Evolutionary conservation across 1,140 invertebrate species (phyloP).

Genomic region (Bombus affinis): DNA sequence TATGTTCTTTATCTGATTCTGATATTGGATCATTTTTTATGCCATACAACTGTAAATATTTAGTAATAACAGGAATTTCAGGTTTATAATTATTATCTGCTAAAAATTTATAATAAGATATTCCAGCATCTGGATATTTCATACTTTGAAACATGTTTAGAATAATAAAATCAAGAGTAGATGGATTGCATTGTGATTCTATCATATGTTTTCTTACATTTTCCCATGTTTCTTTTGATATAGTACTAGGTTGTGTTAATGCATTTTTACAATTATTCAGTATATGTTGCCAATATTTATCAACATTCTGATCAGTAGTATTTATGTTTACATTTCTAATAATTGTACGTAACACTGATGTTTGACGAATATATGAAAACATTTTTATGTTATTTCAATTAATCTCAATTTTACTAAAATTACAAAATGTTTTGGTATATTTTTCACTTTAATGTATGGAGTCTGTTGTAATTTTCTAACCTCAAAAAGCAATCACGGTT

Average conservation of each 20-base stretch:
- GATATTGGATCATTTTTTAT: slow-evolving; percentile 70
- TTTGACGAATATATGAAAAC: neutral
- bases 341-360: neutral
- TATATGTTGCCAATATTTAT: neutral
- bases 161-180: slow-evolving; percentile 84
- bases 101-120: slow-evolving; percentile 84
- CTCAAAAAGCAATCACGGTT: neutral
- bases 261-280: neutral
- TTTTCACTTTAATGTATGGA: neutral
- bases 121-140: slow-evolving; percentile 81
- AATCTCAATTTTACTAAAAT: neutral
- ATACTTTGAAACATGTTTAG: slow-evolving; percentile 80
- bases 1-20: slow-evolving; percentile 82
- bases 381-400: neutral
- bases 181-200: slow-evolving; percentile 47
- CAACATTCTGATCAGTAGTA: accelerated
- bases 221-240: slow-evolving; percentile 51
- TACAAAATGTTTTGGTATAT: neutral
- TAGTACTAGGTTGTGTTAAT: neutral
- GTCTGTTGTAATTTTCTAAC: neutral
- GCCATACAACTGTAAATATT: slow-evolving; percentile 83
- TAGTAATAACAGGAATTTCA: slow-evolving; percentile 83
- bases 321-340: accelerated
- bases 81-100: slow-evolving; percentile 78
- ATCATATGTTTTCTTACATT: slow-evolving; percentile 42